Base-by-base conservation (phyloP, 1,140 invertebrate genomes). In the Sogatella furcifera region DNA sequence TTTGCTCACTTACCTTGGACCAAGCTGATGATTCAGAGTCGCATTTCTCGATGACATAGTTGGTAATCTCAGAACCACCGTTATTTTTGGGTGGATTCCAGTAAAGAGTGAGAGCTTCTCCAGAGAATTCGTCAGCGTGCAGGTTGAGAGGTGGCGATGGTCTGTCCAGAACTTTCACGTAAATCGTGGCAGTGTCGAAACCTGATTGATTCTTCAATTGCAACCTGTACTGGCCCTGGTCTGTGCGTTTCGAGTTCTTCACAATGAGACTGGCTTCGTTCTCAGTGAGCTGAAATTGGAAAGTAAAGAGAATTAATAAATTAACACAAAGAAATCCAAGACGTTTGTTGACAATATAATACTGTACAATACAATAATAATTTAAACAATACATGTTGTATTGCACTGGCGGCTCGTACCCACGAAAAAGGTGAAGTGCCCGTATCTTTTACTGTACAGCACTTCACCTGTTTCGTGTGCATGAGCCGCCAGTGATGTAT, bases 81-180 rank as follows among this genome's bases (percentile, higher is more conserved):
- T 97, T 95, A 72, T 95, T 92, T 68, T 90, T 92, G 1, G 97
- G 96, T 67, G 95, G 90, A 69, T 86, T 89, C 97, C 97, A 99
- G 75, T 88, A 92, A 3, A 99, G 77, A 0, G 94, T 97, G 17
- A 98, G 81, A 44, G 91, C 86, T 75, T 98, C 95, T 8, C 95
- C 96, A 60, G 88, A 90, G 69, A 98, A 94, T 70, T 99, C 95
- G 65, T 95, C 90, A 38, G 90, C 93, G 53, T 84, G 84, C 15
- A 92, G 82, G 77, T 92, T 90, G 67, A 87, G 85, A 53, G 95
- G 96, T 68, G 88, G 85, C 62, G 81, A 80, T 52, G 97, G 93
- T 69, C 90, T 82, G 74, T 98, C 94, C 5, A 98, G 77, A 0
- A 98, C 95, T 60, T 86, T 88, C 6, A 99, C 95, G 71, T 95